Evolutionary conservation across 1,140 invertebrate genomes (phyloP), one percentile per base, ranked within the genome.

Genomic region (Lepidurus packardi): DNA sequence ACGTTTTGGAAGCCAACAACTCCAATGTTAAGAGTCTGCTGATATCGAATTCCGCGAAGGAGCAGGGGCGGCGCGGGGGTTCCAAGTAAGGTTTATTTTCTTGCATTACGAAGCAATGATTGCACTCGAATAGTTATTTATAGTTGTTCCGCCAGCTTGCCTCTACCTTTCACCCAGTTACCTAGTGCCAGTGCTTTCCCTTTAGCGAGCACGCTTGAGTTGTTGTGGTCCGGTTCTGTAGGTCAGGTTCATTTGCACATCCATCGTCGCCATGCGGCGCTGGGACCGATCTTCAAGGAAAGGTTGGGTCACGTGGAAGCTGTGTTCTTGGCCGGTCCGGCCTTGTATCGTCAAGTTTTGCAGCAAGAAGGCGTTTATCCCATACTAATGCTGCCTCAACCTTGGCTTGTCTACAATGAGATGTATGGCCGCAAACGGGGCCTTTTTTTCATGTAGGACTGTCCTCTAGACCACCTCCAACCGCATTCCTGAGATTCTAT

Each of bases 321-420:
- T 7, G 87, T 94, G 65, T 95, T 94, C 82, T 84, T 94, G 7
- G 89, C 89, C 74, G 90, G 92, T 81, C 87, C 90, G 1, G 85
- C 87, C 13, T 86, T 90, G 43, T 93, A 93, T 83, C 89, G 90
- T 77, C 84, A 86, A 13, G 88, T 95, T 16, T 94, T 93, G 84
- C 82, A 88, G 7, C 85, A 90, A 10, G 94, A 96, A 87, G 94
- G 92, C 78, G 89, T 90, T 82, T 90, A 90, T 82, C 94, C 94
- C 0, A 85, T 85, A 74, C 93, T 95, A 85, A 89, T 93, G 81
- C 83, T 95, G 80, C 94, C 94, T 4, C 92, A 94, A 82, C 87
- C 93, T 3, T 96, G 94, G 93, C 83, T 88, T 1, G 83, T 92
- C 13, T 95, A 95, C 82, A 94, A 94, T 82, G 84, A 92, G 81